Conservation (phyloP, 2,888 invertebrate genomes). For the Sarcophaga caerulescens region DNA sequence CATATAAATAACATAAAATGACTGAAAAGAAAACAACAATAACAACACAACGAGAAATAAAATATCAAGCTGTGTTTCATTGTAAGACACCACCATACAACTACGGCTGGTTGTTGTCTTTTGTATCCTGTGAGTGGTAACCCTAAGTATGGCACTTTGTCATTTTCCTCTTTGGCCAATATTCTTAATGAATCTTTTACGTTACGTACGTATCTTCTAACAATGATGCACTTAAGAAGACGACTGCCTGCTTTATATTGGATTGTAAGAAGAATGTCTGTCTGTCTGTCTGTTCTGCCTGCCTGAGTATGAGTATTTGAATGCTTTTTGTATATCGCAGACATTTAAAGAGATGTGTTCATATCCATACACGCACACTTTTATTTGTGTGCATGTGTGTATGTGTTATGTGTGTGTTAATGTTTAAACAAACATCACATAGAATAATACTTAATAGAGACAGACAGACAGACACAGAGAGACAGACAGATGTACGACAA, state of each 20-base stretch:
- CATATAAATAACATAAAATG: not conserved
- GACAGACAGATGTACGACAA: not conserved
- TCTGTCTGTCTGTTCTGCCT: not conserved
- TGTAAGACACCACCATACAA: not conserved
- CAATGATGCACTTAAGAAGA: not conserved
- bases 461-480: not conserved
- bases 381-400: slow-evolving; percentile 1
- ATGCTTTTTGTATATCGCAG: not conserved
- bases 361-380: slow-evolving; percentile 18
- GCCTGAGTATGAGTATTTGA: not conserved
- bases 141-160: slow-evolving; percentile 61
- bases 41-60: slow-evolving; percentile 13
- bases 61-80: slow-evolving; percentile 42
- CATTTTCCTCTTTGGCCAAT: slow-evolving; percentile 64
- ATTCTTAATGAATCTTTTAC: slow-evolving; percentile 58
- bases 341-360: slow-evolving; percentile 6
- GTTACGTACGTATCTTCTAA: not conserved
- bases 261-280: not conserved
- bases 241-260: slow-evolving; percentile 22
- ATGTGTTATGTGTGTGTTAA: slow-evolving; percentile 25
- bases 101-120: slow-evolving; percentile 10
- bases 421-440: slow-evolving; percentile 55
- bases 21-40: not conserved
- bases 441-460: not conserved
- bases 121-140: slow-evolving; percentile 47